Evolutionary conservation across 2,113 vertebrate species (phyloP).

Genomic region (Zeus faber): DNA sequence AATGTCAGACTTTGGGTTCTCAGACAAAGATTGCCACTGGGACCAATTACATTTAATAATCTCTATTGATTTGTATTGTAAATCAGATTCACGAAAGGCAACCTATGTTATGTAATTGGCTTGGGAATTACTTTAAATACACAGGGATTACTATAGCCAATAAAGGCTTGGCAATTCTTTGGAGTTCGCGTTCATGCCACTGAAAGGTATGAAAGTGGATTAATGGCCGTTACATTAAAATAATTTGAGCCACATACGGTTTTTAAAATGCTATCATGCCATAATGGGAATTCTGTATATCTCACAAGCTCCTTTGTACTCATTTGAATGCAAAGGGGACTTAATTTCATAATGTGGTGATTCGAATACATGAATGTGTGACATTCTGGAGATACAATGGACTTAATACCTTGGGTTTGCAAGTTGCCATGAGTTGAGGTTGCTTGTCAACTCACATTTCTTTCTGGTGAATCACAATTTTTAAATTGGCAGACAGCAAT

Average conservation of each 20-base stretch:
- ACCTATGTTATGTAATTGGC: slow-evolving; percentile 49
- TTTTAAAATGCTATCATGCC: slow-evolving; percentile 16
- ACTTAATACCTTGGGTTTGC: background rate
- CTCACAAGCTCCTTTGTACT: slow-evolving; percentile 1
- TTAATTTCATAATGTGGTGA: background rate
- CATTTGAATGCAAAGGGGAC: background rate
- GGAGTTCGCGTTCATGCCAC: slow-evolving; percentile 31
- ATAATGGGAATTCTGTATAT: background rate
- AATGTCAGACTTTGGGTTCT: no score
- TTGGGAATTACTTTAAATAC: slow-evolving; percentile 49
- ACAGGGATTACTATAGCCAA: slow-evolving; percentile 37
- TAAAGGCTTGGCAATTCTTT: slow-evolving; percentile 15
- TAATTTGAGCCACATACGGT: slow-evolving; percentile 35
- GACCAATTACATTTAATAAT: no score
- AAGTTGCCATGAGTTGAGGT: no score
- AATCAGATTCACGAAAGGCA: slow-evolving; percentile 45
- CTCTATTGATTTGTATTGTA: slow-evolving; percentile 28
- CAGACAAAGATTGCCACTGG: no score
- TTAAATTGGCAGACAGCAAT: no score
- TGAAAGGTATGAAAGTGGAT: slow-evolving; percentile 59
- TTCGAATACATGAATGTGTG: background rate
- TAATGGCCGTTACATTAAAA: slow-evolving; percentile 38
- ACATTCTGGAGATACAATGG: background rate
- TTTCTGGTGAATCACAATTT: no score
- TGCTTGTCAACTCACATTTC: background rate